Base-by-base conservation (phyloP, 2,888 invertebrate genomes). In the Ramazzottius varieornatus region DNA sequence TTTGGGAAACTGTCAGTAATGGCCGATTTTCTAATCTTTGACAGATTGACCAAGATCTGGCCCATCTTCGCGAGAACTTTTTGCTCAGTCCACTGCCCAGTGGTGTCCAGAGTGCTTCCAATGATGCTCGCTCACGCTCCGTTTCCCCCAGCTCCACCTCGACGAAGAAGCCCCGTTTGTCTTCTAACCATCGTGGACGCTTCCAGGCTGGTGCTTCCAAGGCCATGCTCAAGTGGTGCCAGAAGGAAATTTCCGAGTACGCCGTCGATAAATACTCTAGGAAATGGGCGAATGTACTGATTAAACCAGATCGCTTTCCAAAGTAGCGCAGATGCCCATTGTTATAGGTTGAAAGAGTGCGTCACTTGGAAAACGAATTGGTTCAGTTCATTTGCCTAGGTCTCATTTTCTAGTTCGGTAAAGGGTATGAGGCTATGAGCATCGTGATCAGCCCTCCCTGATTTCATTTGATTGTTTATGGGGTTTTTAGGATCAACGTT, bases 171-270 rank as follows among this genome's bases (percentile, higher is more conserved):
- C 54, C 13, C 4, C 54, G 54, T 54, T 24, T 54, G 4, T 4
- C 54, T 8, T 4, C 32, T 32, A 16, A 16, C 4, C n/a, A n/a
- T n/a, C 64, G 33, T 65, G 69, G 68, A 66, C 70, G 69, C 67
- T 68, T 69, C 66, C 65, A 71, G 64, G 71, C 68, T 65, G 70
- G 72, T 64, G 74, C 73, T 34, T 74, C 73, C 69, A 73, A 74
- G 66, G 72, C 72, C 32, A 68, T 76, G 67, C 68, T 76, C 63
- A 70, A 71, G 29, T 76, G 75, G 75, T 73, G 74, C 46, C 72
- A 73, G 68, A 74, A 73, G 67, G 71, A 74, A 32, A 71, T 75
- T 34, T 70, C 73, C 65, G 72, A 74, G 75, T 76, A 70, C 69
- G 73, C n/a, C n/a, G 69, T 46, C n/a, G n/a, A n/a, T 46, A n/a